These are phyloP conservation scores for Argyresthia goedartella DNA, from an alignment of 2,888 invertebrate genomes.

Conservation along the genomic window DNA sequence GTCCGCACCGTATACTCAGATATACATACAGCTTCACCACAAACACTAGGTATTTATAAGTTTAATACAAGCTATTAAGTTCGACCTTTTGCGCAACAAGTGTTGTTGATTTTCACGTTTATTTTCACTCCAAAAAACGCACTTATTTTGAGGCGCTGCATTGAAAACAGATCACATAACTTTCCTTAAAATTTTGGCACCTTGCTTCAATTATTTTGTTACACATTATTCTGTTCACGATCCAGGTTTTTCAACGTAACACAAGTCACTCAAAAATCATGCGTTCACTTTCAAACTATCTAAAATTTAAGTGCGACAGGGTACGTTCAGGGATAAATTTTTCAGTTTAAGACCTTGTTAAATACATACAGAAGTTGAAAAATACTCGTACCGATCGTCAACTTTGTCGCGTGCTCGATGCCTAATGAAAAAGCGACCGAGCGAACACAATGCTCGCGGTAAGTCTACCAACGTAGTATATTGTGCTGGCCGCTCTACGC, in stretches of 20 bases:
- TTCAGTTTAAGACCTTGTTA: too few relatives aligned
- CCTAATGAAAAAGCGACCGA: conserved; percentile 37
- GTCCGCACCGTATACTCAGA: conserved; percentile 9
- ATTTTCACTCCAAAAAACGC: too few relatives aligned
- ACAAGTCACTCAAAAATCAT: too few relatives aligned
- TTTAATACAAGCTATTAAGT: conserved; percentile 2
- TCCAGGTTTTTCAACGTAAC: too few relatives aligned
- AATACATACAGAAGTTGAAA: too few relatives aligned
- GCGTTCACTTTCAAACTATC: too few relatives aligned
- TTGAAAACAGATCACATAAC: not conserved
- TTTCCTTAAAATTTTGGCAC: not conserved
- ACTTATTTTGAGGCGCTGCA: not conserved
- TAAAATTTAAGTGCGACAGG: too few relatives aligned
- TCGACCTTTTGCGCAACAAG: not conserved
- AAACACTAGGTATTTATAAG: not conserved
- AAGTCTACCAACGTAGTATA: conserved; percentile 25
- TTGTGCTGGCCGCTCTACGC: conserved; percentile 36
- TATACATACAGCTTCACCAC: conserved; percentile 10
- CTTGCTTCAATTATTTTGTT: not conserved
- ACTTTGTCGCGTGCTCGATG: conserved; percentile 13
- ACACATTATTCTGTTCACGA: too few relatives aligned
- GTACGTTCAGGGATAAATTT: too few relatives aligned
- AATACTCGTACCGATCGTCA: too few relatives aligned
- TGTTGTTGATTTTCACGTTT: not conserved
- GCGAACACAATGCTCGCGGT: conserved; percentile 46